Percentiles rank a stretch among this genome's conserved stretches.
These are phyloP conservation scores for Entelurus aequoreus DNA, from an alignment of 2,113 vertebrate species.

Conservation along the genomic window DNA sequence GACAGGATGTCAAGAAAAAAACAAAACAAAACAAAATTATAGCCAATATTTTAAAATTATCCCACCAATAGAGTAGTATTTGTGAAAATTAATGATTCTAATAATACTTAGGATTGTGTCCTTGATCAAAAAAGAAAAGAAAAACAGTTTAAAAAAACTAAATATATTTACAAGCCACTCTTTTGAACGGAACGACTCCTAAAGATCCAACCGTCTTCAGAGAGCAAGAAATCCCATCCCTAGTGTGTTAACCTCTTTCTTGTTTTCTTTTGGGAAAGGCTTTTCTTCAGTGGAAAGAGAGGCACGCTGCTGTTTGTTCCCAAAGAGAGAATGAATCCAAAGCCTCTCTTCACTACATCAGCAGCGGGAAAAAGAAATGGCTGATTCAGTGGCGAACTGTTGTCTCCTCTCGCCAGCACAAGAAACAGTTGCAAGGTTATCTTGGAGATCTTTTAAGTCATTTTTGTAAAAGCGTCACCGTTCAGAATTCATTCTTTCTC, in stretches of 20 bases:
- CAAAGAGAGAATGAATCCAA: slow-evolving; percentile 59
- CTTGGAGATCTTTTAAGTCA: not conserved
- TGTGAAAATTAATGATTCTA: no score
- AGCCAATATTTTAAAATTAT: no score
- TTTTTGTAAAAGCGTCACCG: not conserved
- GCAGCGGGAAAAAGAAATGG: slow-evolving; percentile 49
- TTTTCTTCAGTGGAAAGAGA: slow-evolving; percentile 78
- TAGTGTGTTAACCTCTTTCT: not conserved
- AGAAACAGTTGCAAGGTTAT: slow-evolving; percentile 69
- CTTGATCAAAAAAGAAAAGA: no score
- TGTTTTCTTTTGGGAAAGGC: slow-evolving; percentile 61
- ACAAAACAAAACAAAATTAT: no score
- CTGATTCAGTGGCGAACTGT: slow-evolving; percentile 72
- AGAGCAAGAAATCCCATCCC: no score
- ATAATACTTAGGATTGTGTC: no score
- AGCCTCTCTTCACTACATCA: slow-evolving; percentile 59
- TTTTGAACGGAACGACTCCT: no score
- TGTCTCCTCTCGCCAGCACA: slow-evolving; percentile 55
- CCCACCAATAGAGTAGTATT: no score
- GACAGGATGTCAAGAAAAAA: no score
- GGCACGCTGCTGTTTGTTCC: slow-evolving; percentile 38
- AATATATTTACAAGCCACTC: no score
- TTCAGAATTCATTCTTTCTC: not conserved
- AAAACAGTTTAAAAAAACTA: no score
- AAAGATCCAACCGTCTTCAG: no score